Percentiles rank a stretch among this genome's conserved stretches.
Conservation (phyloP, 1,140 invertebrate genomes). For the Parasteatoda tepidariorum region DNA sequence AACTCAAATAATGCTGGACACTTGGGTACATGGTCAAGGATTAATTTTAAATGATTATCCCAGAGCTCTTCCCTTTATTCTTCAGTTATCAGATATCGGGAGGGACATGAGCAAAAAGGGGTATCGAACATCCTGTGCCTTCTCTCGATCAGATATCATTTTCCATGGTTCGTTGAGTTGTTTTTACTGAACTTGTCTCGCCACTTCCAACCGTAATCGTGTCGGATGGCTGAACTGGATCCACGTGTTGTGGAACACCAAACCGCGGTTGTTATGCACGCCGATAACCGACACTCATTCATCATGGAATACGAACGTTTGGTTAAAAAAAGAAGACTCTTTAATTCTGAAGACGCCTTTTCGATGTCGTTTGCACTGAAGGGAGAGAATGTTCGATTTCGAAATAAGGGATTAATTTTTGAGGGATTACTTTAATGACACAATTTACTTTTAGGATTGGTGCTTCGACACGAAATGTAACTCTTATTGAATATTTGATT, state of each 20-base stretch:
- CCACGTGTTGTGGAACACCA: slow-evolving; percentile 52
- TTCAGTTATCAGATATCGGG: slow-evolving; percentile 38
- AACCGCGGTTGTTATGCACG: slow-evolving; percentile 20
- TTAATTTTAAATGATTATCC: slow-evolving; percentile 57
- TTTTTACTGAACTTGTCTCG: not conserved
- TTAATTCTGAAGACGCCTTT: not conserved
- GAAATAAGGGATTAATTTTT: too few relatives aligned
- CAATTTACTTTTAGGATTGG: too few relatives aligned
- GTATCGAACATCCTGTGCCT: slow-evolving; percentile 49
- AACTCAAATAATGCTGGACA: not conserved
- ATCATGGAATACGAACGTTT: slow-evolving; percentile 25
- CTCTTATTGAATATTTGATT: too few relatives aligned
- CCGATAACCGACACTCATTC: slow-evolving; percentile 30
- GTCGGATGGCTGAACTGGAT: slow-evolving; percentile 26
- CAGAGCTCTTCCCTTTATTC: slow-evolving; percentile 36
- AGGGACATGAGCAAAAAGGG: slow-evolving; percentile 1
- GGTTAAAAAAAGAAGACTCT: not conserved
- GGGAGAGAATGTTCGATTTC: too few relatives aligned
- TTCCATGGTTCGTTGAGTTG: slow-evolving; percentile 20
- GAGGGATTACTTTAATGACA: too few relatives aligned
- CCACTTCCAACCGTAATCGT: not conserved
- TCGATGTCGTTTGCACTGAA: not conserved
- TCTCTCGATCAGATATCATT: slow-evolving; percentile 35
- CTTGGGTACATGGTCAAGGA: slow-evolving; percentile 46
- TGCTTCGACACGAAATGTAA: too few relatives aligned